Base-by-base conservation (phyloP, 1,140 invertebrate genomes). In the Matsumurasca onukii region DNA sequence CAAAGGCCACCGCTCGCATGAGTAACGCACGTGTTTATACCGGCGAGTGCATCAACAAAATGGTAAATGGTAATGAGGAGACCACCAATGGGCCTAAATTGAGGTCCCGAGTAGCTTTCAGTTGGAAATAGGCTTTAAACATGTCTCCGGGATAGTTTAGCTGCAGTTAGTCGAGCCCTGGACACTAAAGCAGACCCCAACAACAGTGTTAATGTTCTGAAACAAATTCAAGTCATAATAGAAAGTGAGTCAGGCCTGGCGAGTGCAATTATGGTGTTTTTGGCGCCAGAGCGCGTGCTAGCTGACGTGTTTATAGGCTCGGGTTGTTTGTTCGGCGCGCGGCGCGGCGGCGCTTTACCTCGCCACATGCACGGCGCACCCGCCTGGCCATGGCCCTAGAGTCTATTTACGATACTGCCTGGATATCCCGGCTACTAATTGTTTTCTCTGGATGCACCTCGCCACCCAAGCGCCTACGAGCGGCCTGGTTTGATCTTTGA, bases 151-250 rank as follows among this genome's bases (percentile, higher is more conserved):
- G 55, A 59, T 59, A 59, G 55, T 59, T 59, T 59, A 27, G 13
- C 22, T 9, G 55, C 55, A 2, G 24, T 59, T 59, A 59, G 30
- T 17, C 34, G 55, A n/a, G 24, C 25, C 3, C 3, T 3, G 13
- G 55, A 27, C 55, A 59, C 30, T 59, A 59, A 59, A 2, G 22
- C 22, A 29, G 55, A 59, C 55, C 55, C 55, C 55, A 59, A 59
- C 24, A 59, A 59, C 55, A 12, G 24, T 27, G 55, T 51, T 59
- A 59, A 59, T 59, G 25, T 25, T 27, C 55, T 59, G 55, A 24
- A 59, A 24, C 55, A 59, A 59, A 59, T 59, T 27, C 30, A 59
- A 59, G 55, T 59, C 55, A 59, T 59, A 59, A 59, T 59, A 59
- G 15, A 59, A 27, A 59, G 25, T 59, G 30, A 59, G 25, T 22